Percentiles rank a stretch among this genome's conserved stretches.
These are phyloP conservation scores for Tapera naevia DNA, from an alignment of 2,797 vertebrate genomes.

Conservation along the genomic window DNA sequence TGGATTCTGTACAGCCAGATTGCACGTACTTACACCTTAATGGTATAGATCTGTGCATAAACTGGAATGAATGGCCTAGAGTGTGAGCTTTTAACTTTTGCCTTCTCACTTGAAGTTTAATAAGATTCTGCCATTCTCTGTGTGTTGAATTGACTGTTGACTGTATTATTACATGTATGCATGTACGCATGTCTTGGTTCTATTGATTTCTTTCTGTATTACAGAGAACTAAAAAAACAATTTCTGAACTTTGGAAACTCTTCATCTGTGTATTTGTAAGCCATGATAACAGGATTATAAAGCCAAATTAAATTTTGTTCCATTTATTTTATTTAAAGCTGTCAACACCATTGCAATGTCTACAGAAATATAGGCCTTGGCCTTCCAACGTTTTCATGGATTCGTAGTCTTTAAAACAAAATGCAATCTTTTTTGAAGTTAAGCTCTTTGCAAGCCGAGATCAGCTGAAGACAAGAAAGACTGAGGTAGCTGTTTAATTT, in stretches of 20 bases:
- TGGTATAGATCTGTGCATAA: neutral
- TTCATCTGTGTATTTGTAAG: neutral
- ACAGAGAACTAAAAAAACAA: neutral
- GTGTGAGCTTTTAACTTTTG: neutral
- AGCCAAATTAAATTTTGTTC: neutral
- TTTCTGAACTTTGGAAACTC: neutral
- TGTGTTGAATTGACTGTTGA: neutral
- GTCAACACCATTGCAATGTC: neutral
- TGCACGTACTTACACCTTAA: neutral
- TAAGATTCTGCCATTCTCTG: neutral
- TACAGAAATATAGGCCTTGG: neutral
- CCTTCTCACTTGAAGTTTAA: neutral
- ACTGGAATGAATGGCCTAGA: neutral
- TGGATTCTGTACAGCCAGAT: neutral
- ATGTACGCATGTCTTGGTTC: fast-evolving
- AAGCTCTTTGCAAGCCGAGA: neutral
- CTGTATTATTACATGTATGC: neutral
- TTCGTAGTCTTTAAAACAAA: neutral
- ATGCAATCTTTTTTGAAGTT: neutral
- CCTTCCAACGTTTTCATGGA: neutral
- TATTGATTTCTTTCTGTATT: neutral
- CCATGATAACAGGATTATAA: neutral
- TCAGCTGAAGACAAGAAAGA: neutral
- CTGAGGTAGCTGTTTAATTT: neutral
- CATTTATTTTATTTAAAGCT: neutral